Evolutionary conservation across 2,888 invertebrate species (phyloP), one percentile per base, ranked within the genome.

Genomic region (Nemotelus pantherinus): DNA sequence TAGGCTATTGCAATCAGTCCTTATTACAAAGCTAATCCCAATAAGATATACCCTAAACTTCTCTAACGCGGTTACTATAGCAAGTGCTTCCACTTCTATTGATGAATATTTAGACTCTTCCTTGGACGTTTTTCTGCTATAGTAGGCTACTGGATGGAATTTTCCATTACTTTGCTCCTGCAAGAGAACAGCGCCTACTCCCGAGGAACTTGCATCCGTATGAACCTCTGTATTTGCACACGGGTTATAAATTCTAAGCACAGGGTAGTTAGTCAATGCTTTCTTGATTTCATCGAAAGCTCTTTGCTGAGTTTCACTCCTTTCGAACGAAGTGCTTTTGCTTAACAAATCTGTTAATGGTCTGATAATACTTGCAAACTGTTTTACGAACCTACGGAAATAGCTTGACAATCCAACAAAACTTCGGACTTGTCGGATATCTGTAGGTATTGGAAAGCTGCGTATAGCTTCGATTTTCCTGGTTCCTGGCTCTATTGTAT

Each of bases 21-120:
- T 63, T 9, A 63, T 63, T 39, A 25, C 25, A 41, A 63, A 63
- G 7, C 41, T n/a, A 39, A 63, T 63, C 25, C 63, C 63, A 7
- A 63, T 7, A 7, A 63, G 3, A 63, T 63, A 63, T n/a, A 63
- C 63, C 7, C 63, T 10, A 63, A 63, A 63, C 39, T 64, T 64
- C 5, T 64, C 64, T 58, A 58, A 5, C 3, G 45, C 5, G 5
- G 3, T 3, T 45, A 78, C 58, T 5, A 79, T 64, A 6, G 78
- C 78, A 2, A 78, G 45, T 39, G 77, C 78, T 39, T 78, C 79
- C 9, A 80, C 39, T 48, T 80, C 78, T 44, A 78, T 78, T 3
- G 77, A 74, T 6, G 72, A 58, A 41, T 76, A 77, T 43, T 58
- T 68, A 25, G 67, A 72, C 64, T 79, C 75, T 53, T 39, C 47